Base-by-base conservation (phyloP, 2,888 invertebrate species). In the Caenorhabditis imperialis region DNA sequence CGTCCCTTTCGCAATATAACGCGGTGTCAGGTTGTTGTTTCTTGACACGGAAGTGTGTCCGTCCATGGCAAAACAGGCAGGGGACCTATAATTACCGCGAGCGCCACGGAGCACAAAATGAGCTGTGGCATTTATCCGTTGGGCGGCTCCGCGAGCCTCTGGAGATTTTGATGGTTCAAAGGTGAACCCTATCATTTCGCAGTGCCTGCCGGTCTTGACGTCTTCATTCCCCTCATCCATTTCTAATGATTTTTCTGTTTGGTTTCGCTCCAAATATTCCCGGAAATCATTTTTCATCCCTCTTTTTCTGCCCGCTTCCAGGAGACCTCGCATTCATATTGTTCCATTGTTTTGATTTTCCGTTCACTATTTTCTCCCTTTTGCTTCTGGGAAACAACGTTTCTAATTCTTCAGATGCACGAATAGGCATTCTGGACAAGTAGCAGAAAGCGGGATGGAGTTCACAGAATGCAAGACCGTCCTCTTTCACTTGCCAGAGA, bases 401-500 rank as follows among this genome's bases (percentile, higher is more conserved):
- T 22, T n/a, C 27, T 4, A 50, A 25, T 44, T 51, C 60, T 70
- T 47, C 60, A 60, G 54, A 60, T 70, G 54, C 40, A 38, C 47
- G 51, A 53, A 70, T 61, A 62, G 61, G 55, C 18, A 25, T 3
- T n/a, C 14, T n/a, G n/a, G 3, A 6, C 12, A n/a, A 38, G 23
- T 16, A 20, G 18, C 20, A 20, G 23, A 54, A 37, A 25, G 37
- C 45, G 44, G 38, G 51, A 75, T 65, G 70, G 71, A 71, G 22
- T 53, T 65, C 35, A 60, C 76, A 54, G 72, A 83, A 20, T 86
- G 86, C 53, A 82, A 79, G 45, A 83, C 83, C 14, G 83, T 81
- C 18, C 58, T 86, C 44, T 51, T 87, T 22, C 84, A 85, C 48
- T 60, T 87, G 67, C 86, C 86, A n/a, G 81, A 81, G 37, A 77